Evolutionary conservation across 2,797 vertebrate genomes (phyloP), one percentile per base, ranked within the genome.

Genomic region (Champsocephalus gunnari): DNA sequence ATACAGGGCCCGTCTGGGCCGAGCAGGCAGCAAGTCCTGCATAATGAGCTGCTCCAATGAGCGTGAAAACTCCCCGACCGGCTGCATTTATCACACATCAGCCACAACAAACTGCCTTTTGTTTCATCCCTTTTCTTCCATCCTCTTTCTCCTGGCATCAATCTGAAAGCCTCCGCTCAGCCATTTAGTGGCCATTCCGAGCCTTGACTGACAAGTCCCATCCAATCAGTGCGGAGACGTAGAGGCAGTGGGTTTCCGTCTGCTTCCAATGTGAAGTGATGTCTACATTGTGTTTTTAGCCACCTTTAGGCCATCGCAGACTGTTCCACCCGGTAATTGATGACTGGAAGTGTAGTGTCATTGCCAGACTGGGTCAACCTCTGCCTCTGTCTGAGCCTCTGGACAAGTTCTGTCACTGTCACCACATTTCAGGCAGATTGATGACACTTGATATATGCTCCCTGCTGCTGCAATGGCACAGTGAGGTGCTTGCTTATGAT

Each of bases 1-100:
- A 86, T 81, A 75, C 71, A 48, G 67, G 71, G 73, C 66, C 16
- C 34, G 82, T 87, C 78, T 84, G 84, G 89, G 87, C 85, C 62
- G 71, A 90, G 84, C 79, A 68, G 58, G 84, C 89, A 77, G 85
- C 89, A 72, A 80, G 83, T 79, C 80, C 90, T 87, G 91, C 88
- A 93, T 93, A 93, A 94, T 94, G 92, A 90, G 87, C 87, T 85
- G 93, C 92, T 94, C 83, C 89, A 85, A 89, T 88, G 90, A 94
- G 92, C 93, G 19, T 92, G 92, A 92, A 93, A 93, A 87, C 87
- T 91, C 84, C 80, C 90, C 92, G 91, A 92, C 86, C 62, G 81
- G 88, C 81, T 80, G 87, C 85, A 92, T 93, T 92, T 77, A 93
- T 93, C 92, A 93, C 89, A 88, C 88, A 89, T 90, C 89, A 92